Conservation (phyloP, 2,888 invertebrate genomes). For the Miltochrista miniata region DNA sequence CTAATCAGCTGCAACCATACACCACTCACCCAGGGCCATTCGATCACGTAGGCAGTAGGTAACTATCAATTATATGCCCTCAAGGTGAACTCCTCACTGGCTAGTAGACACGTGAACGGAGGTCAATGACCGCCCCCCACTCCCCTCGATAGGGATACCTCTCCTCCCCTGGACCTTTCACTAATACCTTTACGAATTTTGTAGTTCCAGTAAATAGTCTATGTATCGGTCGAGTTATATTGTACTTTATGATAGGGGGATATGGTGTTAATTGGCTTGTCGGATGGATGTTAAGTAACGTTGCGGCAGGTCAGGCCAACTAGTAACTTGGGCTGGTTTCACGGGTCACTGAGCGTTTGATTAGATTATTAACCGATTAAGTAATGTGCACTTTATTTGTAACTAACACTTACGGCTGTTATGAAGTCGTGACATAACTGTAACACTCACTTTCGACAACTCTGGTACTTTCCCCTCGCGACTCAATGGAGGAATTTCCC, state of each 20-base stretch:
- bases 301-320: slow-evolving; percentile 3
- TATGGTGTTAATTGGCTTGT: neutral
- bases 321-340: neutral
- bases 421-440: too few relatives aligned
- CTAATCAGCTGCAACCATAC: too few relatives aligned
- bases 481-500: too few relatives aligned
- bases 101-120: slow-evolving; percentile 18
- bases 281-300: neutral
- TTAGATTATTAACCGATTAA: slow-evolving; percentile 1
- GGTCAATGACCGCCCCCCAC: slow-evolving; percentile 24
- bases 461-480: too few relatives aligned
- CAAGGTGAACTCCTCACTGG: slow-evolving; percentile 21
- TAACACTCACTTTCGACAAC: too few relatives aligned
- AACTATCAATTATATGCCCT: neutral
- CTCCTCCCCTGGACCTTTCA: slow-evolving; percentile 22
- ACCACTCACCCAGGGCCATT: too few relatives aligned
- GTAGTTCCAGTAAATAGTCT: slow-evolving; percentile 5
- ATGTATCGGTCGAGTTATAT: neutral
- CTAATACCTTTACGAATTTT: slow-evolving; percentile 9
- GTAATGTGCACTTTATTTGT: neutral
- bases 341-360: neutral
- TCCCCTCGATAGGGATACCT: slow-evolving; percentile 8
- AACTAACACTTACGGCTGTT: too few relatives aligned
- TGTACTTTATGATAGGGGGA: neutral
- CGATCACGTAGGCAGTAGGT: too few relatives aligned